phyloP scores from a whole-genome alignment of 2,113 vertebrate species.

The Gopherus flavomarginatus region DNA sequence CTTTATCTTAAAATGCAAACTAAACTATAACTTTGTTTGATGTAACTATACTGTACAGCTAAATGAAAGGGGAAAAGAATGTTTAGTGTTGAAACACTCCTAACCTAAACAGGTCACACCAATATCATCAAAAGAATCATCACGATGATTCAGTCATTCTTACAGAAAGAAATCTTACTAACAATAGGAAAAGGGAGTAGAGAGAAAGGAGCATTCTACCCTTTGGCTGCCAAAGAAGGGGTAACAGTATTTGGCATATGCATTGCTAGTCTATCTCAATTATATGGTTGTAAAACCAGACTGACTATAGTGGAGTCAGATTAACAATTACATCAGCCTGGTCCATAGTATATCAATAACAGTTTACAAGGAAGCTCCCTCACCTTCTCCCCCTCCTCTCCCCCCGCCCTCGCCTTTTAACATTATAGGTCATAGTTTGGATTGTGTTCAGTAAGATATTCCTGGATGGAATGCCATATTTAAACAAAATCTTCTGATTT shows the following conservation, averaged over 20 bases:
- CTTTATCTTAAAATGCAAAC: not conserved
- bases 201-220: not conserved
- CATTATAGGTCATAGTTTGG: not conserved
- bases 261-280: not conserved
- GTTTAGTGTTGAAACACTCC: not conserved
- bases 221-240: not conserved
- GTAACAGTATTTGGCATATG: not conserved
- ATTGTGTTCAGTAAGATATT: rapidly evolving
- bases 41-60: not conserved
- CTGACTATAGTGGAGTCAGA: rapidly evolving
- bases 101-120: not conserved
- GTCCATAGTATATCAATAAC: not conserved
- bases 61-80: not conserved
- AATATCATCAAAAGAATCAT: not conserved
- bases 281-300: not conserved
- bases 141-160: rapidly evolving
- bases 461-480: not conserved
- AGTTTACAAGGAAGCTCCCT: not conserved
- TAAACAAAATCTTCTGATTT: not conserved
- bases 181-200: not conserved
- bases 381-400: not conserved
- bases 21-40: not conserved
- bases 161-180: not conserved
- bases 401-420: not conserved
- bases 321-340: not conserved